phyloP scores from a whole-genome alignment of 2,888 invertebrate species.

The Chymomyza caudatula region DNA sequence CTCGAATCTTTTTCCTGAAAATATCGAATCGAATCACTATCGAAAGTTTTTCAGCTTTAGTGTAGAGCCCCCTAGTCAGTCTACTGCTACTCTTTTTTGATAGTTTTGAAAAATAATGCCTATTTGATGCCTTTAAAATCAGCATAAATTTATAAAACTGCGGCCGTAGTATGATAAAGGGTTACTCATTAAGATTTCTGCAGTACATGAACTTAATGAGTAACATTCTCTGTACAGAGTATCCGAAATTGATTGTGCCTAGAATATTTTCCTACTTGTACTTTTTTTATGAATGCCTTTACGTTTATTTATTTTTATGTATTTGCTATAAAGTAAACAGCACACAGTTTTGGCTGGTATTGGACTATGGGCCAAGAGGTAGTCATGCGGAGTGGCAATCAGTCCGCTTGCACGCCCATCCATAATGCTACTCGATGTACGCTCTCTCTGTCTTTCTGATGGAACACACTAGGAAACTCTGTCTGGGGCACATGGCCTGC shows the following conservation, averaged over 20 bases:
- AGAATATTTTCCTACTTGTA: neutral
- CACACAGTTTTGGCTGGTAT: neutral
- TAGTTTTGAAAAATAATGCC: no score
- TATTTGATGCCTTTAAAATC: no score
- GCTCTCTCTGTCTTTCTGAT: no score
- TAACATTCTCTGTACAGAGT: no score
- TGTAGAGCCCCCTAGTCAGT: no score
- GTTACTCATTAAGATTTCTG: no score
- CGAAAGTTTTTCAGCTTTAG: no score
- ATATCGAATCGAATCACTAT: no score
- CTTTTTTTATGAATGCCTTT: conserved; percentile 43
- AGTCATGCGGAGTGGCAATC: neutral
- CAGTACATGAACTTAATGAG: neutral
- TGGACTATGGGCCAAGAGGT: neutral
- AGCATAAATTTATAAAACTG: no score
- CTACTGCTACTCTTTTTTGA: no score
- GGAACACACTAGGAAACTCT: neutral
- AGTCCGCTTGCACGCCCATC: neutral
- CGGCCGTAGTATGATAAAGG: no score
- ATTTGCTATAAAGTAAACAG: conserved; percentile 22
- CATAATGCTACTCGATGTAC: neutral
- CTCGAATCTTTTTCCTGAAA: no score
- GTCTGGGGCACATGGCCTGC: neutral
- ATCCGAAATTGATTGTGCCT: neutral
- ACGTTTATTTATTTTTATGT: conserved; percentile 58